Evolutionary conservation across 2,113 vertebrate species (phyloP).

Genomic region (Anthoscopus minutus): DNA sequence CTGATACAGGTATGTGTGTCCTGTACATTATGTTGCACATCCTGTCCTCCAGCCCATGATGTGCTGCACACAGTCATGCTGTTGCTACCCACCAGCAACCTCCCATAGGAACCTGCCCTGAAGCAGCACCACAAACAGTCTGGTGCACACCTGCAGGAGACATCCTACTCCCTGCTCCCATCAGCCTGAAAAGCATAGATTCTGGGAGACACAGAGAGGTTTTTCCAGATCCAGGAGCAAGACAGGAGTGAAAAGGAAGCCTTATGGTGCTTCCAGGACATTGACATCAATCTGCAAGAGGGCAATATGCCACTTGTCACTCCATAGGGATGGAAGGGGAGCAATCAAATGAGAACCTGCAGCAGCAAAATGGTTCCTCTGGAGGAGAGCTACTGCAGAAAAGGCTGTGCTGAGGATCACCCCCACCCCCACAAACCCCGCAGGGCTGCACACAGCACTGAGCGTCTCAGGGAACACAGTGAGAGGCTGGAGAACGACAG

Average conservation of each 20-base stretch:
- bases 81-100: neutral
- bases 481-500: neutral
- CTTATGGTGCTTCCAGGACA: neutral
- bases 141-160: neutral
- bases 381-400: neutral
- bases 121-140: neutral
- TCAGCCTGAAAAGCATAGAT: accelerated
- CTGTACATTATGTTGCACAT: neutral
- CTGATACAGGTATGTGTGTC: neutral
- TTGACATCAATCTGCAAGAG: neutral
- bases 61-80: neutral
- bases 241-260: neutral
- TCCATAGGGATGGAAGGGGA: neutral
- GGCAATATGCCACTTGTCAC: neutral
- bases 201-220: neutral
- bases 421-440: neutral
- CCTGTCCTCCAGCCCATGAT: neutral
- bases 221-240: neutral
- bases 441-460: neutral
- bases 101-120: neutral
- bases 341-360: neutral
- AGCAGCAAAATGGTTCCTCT: slow-evolving; percentile 30
- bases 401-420: neutral
- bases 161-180: accelerated
- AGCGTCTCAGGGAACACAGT: neutral